A percentile compares a stretch with the other conserved stretches of the same genome.
Conservation (phyloP, 2,888 invertebrate species). For the Macrosiphum euphorbiae region DNA sequence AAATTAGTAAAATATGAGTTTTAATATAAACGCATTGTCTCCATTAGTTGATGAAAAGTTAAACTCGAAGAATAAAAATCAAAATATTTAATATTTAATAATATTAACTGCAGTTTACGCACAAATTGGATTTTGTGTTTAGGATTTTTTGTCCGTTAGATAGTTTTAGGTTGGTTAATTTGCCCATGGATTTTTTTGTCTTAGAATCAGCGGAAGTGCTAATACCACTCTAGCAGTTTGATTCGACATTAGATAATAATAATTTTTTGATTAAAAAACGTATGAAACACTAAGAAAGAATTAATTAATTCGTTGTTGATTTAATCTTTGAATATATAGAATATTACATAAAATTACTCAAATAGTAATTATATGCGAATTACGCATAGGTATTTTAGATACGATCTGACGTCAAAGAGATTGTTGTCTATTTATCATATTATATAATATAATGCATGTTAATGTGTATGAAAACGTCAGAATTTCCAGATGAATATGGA, state of each 20-base stretch:
- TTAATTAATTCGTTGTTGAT: not conserved
- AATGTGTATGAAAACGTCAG: not conserved
- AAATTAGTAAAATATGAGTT: not conserved
- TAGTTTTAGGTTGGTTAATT: not conserved
- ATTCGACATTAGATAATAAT: not conserved
- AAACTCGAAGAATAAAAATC: not conserved
- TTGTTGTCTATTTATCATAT: not conserved
- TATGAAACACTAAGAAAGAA: not conserved
- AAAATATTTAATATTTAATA: not conserved
- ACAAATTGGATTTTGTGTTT: not conserved
- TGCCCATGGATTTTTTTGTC: not conserved
- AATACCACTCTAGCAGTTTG: not conserved
- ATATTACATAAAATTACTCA: not conserved
- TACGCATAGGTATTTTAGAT: not conserved
- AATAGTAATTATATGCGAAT: not conserved
- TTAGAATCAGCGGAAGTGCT: not conserved
- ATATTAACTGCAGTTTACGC: not conserved
- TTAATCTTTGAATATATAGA: not conserved
- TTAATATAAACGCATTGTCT: not conserved
- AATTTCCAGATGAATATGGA: not conserved
- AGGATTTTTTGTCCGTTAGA: not conserved
- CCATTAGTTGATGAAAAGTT: not conserved
- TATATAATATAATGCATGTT: not conserved
- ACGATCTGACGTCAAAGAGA: not conserved
- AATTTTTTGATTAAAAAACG: not conserved